phyloP scores from a whole-genome alignment of 1,140 invertebrate genomes.

The Chionoecetes opilio region DNA sequence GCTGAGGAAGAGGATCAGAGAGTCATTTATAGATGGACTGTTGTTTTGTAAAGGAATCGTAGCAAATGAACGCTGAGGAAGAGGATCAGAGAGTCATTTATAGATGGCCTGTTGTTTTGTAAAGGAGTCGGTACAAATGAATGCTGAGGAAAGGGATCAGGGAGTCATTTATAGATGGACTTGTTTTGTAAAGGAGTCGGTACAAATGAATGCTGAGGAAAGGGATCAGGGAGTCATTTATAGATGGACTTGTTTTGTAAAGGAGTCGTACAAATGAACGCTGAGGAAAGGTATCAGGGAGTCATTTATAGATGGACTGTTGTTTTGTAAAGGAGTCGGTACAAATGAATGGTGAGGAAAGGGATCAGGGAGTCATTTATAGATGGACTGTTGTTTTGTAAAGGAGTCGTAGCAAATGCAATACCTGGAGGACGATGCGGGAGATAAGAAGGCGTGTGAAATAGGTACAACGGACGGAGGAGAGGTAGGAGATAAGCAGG shows the following conservation, averaged over 20 bases:
- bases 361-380: background rate
- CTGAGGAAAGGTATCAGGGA: background rate
- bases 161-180: constrained; percentile 6
- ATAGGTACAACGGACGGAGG: background rate
- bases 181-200: constrained; percentile 20
- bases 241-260: background rate
- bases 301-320: background rate
- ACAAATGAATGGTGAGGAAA: background rate
- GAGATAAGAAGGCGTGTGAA: background rate
- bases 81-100: background rate
- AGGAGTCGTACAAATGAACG: background rate
- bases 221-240: too few relatives aligned
- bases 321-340: background rate
- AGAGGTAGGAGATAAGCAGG: background rate
- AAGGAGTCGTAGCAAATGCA: too few relatives aligned
- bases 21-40: constrained; percentile 7
- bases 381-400: background rate
- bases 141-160: background rate
- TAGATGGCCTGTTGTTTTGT: too few relatives aligned
- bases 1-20: background rate
- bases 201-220: background rate
- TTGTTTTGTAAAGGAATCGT: constrained; percentile 30
- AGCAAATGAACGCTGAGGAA: background rate
- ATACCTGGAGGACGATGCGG: background rate
- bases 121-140: background rate